Evolutionary conservation across 2,797 vertebrate genomes (phyloP), one percentile per base, ranked within the genome.

Genomic region (Fratercula arctica): DNA sequence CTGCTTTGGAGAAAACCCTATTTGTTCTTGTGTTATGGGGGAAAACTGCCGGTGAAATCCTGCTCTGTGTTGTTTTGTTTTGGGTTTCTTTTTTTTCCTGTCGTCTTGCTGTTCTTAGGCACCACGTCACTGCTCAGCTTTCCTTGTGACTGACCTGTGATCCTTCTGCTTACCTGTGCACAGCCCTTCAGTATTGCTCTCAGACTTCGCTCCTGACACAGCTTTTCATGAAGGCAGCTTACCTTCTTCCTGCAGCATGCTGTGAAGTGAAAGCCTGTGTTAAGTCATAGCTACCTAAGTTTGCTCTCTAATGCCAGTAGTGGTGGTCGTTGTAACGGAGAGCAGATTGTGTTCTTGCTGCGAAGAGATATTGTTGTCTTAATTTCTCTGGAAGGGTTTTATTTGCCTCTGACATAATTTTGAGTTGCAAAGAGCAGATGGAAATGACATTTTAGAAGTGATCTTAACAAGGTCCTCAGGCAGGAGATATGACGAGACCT

Each of bases 161-260:
- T 83, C 39, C 35, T 75, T 1, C 26, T 31, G 39, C 63, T 46
- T 33, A 37, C 53, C 29, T 67, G 29, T n/a, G 66, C 19, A 8
- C 50, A 31, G 67, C 31, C 64, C 31, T 51, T 59, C 29, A 3
- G 26, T 10, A 4, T 13, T 46, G 51, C 53, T 50, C 17, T 50
- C 16, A 3, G n/a, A 8, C 45, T 33, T 72, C 5, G 0, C 18
- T 81, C 8, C 2, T 9, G 33, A 19, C 25, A 5, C 18, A 5
- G 6, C 7, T 57, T 57, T 56, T 14, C 67, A 8, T 1, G 10
- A 39, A 82, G 57, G 76, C 76, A 50, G 43, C n/a, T n/a, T 29
- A 11, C 35, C 39, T 39, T 28, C 53, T 53, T 73, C 54, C 66
- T 18, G 20, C 16, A 13, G 37, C 1, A 2, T 13, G 6, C 3